Evolutionary conservation across 2,797 vertebrate genomes (phyloP), one percentile per base, ranked within the genome.

Genomic region (Enteromius thamalakanensis): DNA sequence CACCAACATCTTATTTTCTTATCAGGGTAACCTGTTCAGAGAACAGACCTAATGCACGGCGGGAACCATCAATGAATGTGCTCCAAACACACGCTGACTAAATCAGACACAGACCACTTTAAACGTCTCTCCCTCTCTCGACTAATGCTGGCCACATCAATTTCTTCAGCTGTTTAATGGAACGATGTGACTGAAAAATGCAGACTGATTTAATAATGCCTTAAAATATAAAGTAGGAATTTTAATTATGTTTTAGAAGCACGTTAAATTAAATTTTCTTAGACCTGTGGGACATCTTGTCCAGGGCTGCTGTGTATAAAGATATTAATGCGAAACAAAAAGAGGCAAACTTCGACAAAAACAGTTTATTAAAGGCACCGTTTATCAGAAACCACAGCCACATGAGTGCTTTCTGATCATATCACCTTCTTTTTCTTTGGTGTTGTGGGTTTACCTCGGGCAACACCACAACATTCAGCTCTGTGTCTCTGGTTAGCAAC

Each of bases 361-460:
- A 53, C 47, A 17, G 21, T 68, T 79, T 47, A 74, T 58, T 19
- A 64, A 49, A 42, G 53, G 45, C 64, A 29, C 29, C 7, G 40
- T 60, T 62, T 55, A 49, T 78, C 62, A 83, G 51, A 85, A 88
- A 65, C 45, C 21, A 14, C 37, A 74, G 71, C 71, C 55, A 69
- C 47, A 69, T 15, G 64, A 85, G 85, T 40, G 10, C 55, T 49
- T 86, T 88, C 67, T 79, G 81, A 85, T 87, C 86, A 76, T 45
- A 84, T 81, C 87, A 32, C 5, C 42, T 80, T 72, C n/a, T 76
- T 76, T 76, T 42, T 55, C 47, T 76, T 67, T 64, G 58, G 60
- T 29, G 42, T 55, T 65, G 47, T 29, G 68, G 77, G 45, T 68
- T 74, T 42, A 76, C 64, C 68, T 83, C 72, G 42, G 62, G 65